Evolutionary conservation across 2,797 vertebrate species (phyloP).

Genomic region (Periophthalmus magnuspinnatus): DNA sequence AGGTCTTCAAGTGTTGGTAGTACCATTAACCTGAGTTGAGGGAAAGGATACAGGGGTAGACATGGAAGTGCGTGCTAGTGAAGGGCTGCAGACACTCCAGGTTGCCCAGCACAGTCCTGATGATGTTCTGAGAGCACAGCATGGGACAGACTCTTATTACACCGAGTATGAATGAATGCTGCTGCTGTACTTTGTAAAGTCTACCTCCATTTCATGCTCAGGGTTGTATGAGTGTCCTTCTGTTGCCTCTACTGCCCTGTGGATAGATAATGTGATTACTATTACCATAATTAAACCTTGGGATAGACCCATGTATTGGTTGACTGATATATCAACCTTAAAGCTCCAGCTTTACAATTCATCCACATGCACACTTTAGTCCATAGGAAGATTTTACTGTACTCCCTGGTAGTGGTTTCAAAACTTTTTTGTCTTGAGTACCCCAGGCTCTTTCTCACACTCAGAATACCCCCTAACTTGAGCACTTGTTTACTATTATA

Average conservation of each 20-base stretch:
- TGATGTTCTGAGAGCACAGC: slow-evolving; percentile 78
- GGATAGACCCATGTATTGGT: background rate
- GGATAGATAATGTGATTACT: slow-evolving; percentile 14
- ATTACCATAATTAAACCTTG: background rate
- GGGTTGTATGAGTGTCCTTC: slow-evolving; percentile 25
- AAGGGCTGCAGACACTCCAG: slow-evolving; percentile 85
- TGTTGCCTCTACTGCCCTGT: slow-evolving; percentile 46
- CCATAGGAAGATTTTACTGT: background rate
- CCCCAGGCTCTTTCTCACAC: too few relatives aligned
- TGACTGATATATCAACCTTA: background rate
- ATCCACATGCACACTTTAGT: too few relatives aligned
- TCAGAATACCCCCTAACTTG: too few relatives aligned
- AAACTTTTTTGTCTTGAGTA: background rate
- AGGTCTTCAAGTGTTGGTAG: too few relatives aligned
- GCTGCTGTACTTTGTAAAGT: background rate
- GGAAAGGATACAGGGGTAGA: slow-evolving; percentile 90
- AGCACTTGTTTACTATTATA: too few relatives aligned
- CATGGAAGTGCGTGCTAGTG: slow-evolving; percentile 80
- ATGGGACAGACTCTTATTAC: background rate
- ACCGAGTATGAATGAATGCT: background rate
- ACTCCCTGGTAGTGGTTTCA: background rate
- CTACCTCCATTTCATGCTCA: slow-evolving; percentile 72
- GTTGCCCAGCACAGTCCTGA: slow-evolving; percentile 85
- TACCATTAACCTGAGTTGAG: too few relatives aligned
- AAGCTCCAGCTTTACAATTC: background rate